Conservation (phyloP, 1,140 invertebrate species). For the Meloidogyne exigua region DNA sequence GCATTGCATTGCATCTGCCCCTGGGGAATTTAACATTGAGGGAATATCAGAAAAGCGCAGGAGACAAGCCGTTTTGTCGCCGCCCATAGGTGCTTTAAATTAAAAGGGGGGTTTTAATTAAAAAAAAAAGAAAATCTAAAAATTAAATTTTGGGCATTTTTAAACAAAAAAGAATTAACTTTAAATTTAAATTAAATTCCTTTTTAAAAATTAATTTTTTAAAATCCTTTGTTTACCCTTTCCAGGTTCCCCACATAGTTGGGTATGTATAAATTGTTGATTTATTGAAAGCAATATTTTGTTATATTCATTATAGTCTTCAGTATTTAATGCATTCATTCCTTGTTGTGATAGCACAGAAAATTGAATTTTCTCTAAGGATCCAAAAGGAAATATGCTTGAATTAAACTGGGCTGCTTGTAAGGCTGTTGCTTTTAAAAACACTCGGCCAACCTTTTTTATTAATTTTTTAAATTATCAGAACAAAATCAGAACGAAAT, state of each 20-base stretch:
- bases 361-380: conserved; percentile 29
- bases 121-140: too few species aligned
- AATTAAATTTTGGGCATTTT: too few species aligned
- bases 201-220: too few species aligned
- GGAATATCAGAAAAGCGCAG: conserved; percentile 9
- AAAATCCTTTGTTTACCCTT: conserved; percentile 7
- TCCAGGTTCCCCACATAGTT: conserved; percentile 33
- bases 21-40: conserved; percentile 4
- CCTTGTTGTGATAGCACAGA: conserved; percentile 42
- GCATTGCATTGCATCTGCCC: conserved; percentile 13
- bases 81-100: conserved; percentile 8
- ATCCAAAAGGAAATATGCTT: conserved; percentile 6
- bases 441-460: conserved; percentile 41
- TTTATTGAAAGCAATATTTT: conserved; percentile 40
- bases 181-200: too few species aligned
- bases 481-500: background rate
- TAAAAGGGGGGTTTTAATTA: background rate
- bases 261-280: conserved; percentile 34
- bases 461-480: background rate
- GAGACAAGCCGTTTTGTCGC: conserved; percentile 23
- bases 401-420: conserved; percentile 45
- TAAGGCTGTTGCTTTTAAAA: conserved; percentile 34
- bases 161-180: too few species aligned
- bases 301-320: conserved; percentile 40
- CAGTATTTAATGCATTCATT: conserved; percentile 39